Percentiles rank a stretch among this genome's conserved stretches.
These are phyloP conservation scores for Furnarius figulus DNA, from an alignment of 2,113 vertebrate genomes.

Conservation along the genomic window DNA sequence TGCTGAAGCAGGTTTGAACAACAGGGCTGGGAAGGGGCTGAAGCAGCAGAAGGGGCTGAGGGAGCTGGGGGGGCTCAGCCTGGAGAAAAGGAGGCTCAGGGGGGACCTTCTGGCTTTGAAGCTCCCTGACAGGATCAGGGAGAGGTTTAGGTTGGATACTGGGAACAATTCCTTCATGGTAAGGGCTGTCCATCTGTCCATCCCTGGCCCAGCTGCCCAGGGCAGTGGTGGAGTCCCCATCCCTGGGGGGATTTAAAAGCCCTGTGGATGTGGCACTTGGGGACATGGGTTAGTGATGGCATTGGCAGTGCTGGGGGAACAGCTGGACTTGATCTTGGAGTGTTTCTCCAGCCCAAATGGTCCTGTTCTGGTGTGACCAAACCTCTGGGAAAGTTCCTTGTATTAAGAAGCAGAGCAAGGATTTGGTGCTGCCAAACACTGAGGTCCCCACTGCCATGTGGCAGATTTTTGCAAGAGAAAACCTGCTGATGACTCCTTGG, in stretches of 20 bases:
- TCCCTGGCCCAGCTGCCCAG: background rate
- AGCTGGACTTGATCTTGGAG: rapidly evolving
- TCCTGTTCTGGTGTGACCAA: rapidly evolving
- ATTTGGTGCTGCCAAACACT: background rate
- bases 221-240: rapidly evolving
- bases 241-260: too few relatives aligned
- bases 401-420: background rate
- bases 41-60: background rate
- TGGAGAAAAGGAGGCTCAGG: background rate
- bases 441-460: rapidly evolving
- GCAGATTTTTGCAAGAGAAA: background rate
- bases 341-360: background rate
- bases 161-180: rapidly evolving
- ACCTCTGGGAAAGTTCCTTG: rapidly evolving
- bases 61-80: background rate
- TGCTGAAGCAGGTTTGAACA: background rate
- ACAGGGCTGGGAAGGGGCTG: background rate
- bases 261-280: rapidly evolving
- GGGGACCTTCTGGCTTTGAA: background rate
- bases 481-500: rapidly evolving
- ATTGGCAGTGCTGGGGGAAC: background rate
- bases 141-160: rapidly evolving
- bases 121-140: background rate
- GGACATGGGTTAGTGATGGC: too few relatives aligned
- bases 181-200: rapidly evolving